Conservation (phyloP, 2,113 vertebrate genomes). For the Psephotus haematonotus region DNA sequence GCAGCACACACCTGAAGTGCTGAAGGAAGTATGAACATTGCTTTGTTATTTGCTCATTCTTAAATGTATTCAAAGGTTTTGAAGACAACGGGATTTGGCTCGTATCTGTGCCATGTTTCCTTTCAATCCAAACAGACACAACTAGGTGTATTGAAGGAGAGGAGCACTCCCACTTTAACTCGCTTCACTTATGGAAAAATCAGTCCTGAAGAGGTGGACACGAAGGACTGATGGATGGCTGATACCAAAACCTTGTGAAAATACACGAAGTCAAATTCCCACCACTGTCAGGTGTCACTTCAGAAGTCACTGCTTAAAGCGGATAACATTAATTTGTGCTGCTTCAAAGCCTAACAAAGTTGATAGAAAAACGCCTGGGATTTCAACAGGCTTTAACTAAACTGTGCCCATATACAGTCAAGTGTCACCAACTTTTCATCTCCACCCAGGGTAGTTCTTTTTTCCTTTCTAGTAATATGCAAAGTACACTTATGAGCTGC, state of each 20-base stretch:
- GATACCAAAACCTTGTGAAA: neutral
- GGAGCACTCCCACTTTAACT: neutral
- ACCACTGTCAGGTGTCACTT: neutral
- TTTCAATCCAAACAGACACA: neutral
- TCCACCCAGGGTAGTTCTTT: neutral
- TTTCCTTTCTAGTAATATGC: neutral
- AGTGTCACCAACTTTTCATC: neutral
- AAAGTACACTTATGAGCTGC: neutral
- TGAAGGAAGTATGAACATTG: neutral
- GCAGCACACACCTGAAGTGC: neutral
- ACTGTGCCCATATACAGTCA: neutral
- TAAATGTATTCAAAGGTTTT: neutral
- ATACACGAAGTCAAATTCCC: neutral
- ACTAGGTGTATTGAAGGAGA: neutral
- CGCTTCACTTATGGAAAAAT: neutral
- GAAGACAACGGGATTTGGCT: neutral
- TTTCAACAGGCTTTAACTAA: neutral
- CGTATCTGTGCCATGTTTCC: neutral
- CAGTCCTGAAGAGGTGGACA: neutral
- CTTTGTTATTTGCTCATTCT: neutral
- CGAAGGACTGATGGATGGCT: rapidly evolving
- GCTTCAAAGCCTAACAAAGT: neutral
- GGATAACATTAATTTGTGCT: rapidly evolving
- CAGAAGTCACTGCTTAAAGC: neutral
- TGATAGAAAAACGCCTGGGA: neutral